Conservation (phyloP, 2,888 invertebrate genomes). For the Lysandra bellargus region DNA sequence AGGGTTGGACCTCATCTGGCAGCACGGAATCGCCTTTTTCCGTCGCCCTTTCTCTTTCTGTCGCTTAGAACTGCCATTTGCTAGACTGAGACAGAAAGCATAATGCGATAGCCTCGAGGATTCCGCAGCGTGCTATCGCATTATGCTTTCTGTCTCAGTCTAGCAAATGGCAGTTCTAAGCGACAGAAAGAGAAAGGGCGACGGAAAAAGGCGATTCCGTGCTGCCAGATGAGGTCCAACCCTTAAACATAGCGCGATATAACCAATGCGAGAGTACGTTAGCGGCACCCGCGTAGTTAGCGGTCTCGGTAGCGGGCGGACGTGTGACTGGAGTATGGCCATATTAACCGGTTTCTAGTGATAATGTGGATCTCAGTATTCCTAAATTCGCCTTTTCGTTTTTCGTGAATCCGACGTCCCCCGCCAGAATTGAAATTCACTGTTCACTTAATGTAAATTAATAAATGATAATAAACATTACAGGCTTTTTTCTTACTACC, state of each 20-base stretch:
- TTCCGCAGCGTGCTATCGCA: no score
- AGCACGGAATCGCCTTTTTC: no score
- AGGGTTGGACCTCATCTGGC: no score
- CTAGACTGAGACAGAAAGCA: no score
- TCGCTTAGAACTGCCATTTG: no score
- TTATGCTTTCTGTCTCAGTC: no score
- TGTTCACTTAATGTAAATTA: slow-evolving; percentile 73
- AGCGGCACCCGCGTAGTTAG: slow-evolving; percentile 26
- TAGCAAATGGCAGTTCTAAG: no score
- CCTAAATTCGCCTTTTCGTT: slow-evolving; percentile 42
- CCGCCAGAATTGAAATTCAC: slow-evolving; percentile 50
- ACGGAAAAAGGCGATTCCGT: no score
- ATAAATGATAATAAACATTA: slow-evolving; percentile 70
- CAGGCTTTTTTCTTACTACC: slow-evolving; percentile 48
- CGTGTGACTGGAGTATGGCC: slow-evolving; percentile 51
- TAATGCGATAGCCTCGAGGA: no score
- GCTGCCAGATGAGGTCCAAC: no score
- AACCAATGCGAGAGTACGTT: neutral
- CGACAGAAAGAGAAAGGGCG: no score
- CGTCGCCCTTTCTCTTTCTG: no score
- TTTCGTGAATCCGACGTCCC: slow-evolving; percentile 31
- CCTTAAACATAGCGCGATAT: neutral
- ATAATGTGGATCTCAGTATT: slow-evolving; percentile 71
- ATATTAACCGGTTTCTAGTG: slow-evolving; percentile 55
- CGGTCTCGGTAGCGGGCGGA: slow-evolving; percentile 30